A percentile compares a stretch with the other conserved stretches of the same genome.
These are phyloP conservation scores for Drosophila meridionalis DNA, from an alignment of 2,888 invertebrate species.

Conservation along the genomic window DNA sequence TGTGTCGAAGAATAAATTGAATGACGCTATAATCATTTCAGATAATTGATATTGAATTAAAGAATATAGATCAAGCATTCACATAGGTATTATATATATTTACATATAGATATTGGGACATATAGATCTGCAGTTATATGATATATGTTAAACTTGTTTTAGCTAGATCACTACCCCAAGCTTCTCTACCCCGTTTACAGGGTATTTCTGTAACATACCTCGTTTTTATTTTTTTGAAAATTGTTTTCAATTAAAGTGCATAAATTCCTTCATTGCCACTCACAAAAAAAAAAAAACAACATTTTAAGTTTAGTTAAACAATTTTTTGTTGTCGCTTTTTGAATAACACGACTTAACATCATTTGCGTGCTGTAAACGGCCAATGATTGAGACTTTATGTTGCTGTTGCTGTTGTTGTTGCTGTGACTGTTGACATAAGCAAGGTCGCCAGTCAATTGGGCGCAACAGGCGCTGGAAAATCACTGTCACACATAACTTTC, in stretches of 20 bases:
- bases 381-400: constrained; percentile 38
- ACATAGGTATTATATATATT: background rate
- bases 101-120: no score
- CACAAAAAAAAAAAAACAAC: constrained; percentile 18
- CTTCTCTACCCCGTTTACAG: background rate
- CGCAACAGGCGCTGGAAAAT: constrained; percentile 35
- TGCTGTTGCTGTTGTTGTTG: constrained; percentile 7
- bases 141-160: background rate
- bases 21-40: no score
- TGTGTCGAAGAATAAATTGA: no score
- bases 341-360: constrained; percentile 35
- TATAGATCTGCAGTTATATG: background rate
- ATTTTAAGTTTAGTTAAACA: constrained; percentile 46
- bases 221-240: constrained; percentile 29
- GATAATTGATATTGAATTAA: no score
- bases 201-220: constrained; percentile 8
- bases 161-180: background rate
- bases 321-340: constrained; percentile 43
- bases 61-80: background rate
- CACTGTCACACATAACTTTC: constrained; percentile 12
- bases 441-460: constrained; percentile 55
- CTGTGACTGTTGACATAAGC: constrained; percentile 37
- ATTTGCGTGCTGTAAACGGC: constrained; percentile 49
- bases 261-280: constrained; percentile 72
- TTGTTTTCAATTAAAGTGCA: constrained; percentile 72